A percentile compares a stretch with the other conserved stretches of the same genome.
Evolutionary conservation across 2,113 vertebrate genomes (phyloP).

Genomic region (Grallaria varia): DNA sequence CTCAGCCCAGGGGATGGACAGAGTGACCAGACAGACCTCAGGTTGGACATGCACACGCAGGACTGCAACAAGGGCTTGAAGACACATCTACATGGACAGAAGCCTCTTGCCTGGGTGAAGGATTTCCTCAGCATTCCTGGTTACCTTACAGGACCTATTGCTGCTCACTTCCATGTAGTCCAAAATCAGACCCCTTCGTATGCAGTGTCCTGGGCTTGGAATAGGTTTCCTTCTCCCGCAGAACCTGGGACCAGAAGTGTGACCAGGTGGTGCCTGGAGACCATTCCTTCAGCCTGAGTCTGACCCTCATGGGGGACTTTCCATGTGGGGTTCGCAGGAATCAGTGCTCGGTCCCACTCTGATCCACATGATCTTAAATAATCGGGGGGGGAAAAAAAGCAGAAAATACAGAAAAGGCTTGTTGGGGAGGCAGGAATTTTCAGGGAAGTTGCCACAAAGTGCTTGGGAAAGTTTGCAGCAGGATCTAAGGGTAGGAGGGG

Average conservation of each 20-base stretch:
- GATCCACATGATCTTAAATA: not conserved
- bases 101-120: not conserved
- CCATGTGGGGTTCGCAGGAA: not conserved
- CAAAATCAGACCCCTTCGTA: rapidly evolving
- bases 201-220: not conserved
- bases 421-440: not conserved
- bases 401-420: rapidly evolving
- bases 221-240: not conserved
- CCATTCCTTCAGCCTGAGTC: not conserved
- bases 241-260: rapidly evolving
- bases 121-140: not conserved
- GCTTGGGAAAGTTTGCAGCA: not conserved
- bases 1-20: not conserved
- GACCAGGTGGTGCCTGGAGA: not conserved
- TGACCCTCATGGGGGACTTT: not conserved
- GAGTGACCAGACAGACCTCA: not conserved
- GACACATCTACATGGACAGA: not conserved
- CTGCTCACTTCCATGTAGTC: not conserved
- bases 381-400: not conserved
- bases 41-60: not conserved
- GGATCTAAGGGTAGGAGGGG: not conserved
- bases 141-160: not conserved
- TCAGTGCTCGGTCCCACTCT: not conserved
- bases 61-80: not conserved
- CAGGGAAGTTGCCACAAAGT: not conserved